These are phyloP conservation scores for Bellardia bayeri DNA, from an alignment of 2,888 invertebrate genomes.

Conservation along the genomic window DNA sequence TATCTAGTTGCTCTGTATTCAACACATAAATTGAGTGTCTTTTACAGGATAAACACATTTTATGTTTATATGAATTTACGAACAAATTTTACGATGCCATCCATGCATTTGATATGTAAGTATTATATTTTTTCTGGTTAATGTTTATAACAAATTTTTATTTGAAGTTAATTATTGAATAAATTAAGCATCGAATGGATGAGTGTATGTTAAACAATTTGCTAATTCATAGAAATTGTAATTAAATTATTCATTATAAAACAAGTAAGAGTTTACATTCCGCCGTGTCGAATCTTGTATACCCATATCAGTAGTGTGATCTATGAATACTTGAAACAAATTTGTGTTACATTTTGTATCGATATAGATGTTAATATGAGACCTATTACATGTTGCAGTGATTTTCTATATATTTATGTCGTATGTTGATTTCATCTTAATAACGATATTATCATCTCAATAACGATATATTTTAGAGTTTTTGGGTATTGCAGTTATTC, in stretches of 20 bases:
- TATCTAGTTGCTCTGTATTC: not conserved
- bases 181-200: not conserved
- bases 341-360: too few species aligned
- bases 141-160: not conserved
- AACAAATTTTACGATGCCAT: conserved; percentile 13
- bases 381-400: too few species aligned
- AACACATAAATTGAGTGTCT: not conserved
- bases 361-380: too few species aligned
- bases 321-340: too few species aligned
- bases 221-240: not conserved
- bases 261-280: too few species aligned
- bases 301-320: too few species aligned
- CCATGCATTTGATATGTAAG: not conserved
- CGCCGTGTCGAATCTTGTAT: too few species aligned
- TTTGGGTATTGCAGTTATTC: too few species aligned
- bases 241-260: not conserved
- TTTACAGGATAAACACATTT: conserved; percentile 9
- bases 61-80: not conserved
- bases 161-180: not conserved
- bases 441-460: too few species aligned
- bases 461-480: too few species aligned
- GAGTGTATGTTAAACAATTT: not conserved
- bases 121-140: not conserved
- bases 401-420: too few species aligned
- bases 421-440: too few species aligned